Conservation (phyloP, 2,113 vertebrate species). For the Dicaeum eximium region DNA sequence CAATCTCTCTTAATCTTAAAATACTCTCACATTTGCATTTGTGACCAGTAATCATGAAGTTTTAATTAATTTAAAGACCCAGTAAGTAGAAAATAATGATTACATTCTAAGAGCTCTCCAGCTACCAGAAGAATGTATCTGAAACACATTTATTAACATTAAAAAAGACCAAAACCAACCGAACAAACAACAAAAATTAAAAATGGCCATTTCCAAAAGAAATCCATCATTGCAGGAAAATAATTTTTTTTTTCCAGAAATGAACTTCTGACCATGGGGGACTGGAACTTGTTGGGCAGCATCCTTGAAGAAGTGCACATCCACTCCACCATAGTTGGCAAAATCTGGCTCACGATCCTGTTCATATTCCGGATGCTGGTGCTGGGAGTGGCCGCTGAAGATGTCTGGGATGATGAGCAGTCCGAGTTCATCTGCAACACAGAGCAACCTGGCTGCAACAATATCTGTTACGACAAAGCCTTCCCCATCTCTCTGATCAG, state of each 20-base stretch:
- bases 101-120: not conserved
- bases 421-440: slow-evolving; percentile 94
- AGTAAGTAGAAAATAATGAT: not conserved
- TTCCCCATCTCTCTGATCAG: slow-evolving; percentile 94
- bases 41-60: not conserved
- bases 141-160: not conserved
- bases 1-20: not conserved
- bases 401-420: slow-evolving; percentile 94
- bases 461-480: slow-evolving; percentile 90
- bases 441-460: slow-evolving; percentile 92
- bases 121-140: not conserved
- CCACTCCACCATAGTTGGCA: slow-evolving; percentile 92
- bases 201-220: not conserved
- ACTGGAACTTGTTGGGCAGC: slow-evolving; percentile 91
- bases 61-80: not conserved
- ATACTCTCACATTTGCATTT: not conserved
- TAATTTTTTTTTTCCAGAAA: slow-evolving; percentile 38
- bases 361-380: slow-evolving; percentile 96
- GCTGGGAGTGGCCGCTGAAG: slow-evolving; percentile 90
- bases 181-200: not conserved
- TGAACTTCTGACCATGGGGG: slow-evolving; percentile 86
- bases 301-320: slow-evolving; percentile 95
- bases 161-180: no score
- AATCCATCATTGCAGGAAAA: not conserved
- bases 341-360: slow-evolving; percentile 96